Conservation (phyloP, 2,888 invertebrate genomes). For the Meandrusa payeni region DNA sequence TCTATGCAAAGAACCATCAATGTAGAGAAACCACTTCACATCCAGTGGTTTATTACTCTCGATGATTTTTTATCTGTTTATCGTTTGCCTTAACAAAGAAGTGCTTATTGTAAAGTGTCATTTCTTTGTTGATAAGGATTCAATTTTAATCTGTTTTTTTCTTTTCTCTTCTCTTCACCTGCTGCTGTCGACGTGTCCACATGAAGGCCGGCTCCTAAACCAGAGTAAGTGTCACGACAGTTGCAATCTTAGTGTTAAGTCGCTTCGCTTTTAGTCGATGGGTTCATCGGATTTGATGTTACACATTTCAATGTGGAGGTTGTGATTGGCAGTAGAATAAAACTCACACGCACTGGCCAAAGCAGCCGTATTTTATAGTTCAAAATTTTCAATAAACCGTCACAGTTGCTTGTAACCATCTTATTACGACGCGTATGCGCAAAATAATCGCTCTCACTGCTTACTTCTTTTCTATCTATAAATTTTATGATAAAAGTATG, state of each 20-base stretch:
- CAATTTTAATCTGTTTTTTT: conserved; percentile 56
- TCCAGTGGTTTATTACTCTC: conserved; percentile 12
- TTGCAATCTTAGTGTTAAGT: conserved; percentile 35
- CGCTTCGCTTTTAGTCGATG: conserved; percentile 67
- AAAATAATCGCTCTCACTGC: conserved; percentile 62
- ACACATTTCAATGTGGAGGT: conserved; percentile 46
- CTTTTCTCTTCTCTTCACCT: conserved; percentile 56
- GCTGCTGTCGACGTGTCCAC: conserved; percentile 60
- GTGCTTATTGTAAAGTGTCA: conserved; percentile 24
- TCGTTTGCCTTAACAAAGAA: conserved; percentile 32
- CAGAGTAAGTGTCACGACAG: conserved; percentile 80
- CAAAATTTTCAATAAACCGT: conserved; percentile 37
- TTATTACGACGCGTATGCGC: conserved; percentile 64
- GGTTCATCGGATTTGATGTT: conserved; percentile 42
- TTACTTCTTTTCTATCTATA: conserved; percentile 52
- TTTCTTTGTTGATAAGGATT: conserved; percentile 17
- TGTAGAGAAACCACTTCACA: conserved; percentile 1
- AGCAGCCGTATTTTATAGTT: conserved; percentile 39
- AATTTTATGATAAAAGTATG: conserved; percentile 46
- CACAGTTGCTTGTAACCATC: conserved; percentile 52
- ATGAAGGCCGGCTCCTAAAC: conserved; percentile 84
- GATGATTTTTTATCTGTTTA: conserved; percentile 25
- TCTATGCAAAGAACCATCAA: not conserved
- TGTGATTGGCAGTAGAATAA: conserved; percentile 51
- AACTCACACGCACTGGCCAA: conserved; percentile 34